Conservation (phyloP, 1,140 invertebrate species). For the Drosophila pallidifrons region DNA sequence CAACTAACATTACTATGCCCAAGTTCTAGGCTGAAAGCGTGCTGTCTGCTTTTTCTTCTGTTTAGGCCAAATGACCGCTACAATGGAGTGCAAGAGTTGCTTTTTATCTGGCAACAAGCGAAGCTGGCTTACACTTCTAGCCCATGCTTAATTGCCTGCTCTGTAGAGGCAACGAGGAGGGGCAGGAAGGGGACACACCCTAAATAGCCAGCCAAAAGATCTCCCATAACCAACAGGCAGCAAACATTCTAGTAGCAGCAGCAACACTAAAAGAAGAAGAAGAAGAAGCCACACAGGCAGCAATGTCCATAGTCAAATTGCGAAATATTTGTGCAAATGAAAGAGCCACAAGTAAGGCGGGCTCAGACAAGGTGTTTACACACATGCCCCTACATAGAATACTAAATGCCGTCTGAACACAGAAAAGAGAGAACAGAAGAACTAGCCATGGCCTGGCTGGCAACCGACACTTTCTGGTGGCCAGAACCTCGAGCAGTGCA, state of each 20-base stretch:
- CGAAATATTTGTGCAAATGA: constrained; percentile 66
- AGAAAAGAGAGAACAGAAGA: not conserved
- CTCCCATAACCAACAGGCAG: constrained; percentile 12
- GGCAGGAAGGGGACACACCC: not conserved
- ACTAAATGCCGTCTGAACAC: not conserved
- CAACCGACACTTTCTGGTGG: constrained; percentile 12
- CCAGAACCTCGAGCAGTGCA: constrained; percentile 17
- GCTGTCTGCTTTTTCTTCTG: constrained; percentile 10
- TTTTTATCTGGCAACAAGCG: constrained; percentile 21
- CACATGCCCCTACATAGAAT: constrained; percentile 18
- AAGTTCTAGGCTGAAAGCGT: constrained; percentile 30
- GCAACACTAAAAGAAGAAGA: constrained; percentile 2
- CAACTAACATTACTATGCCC: constrained; percentile 24
- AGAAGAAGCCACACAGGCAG: constrained; percentile 2
- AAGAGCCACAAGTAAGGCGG: constrained; percentile 48
- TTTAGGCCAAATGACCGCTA: constrained; percentile 29
- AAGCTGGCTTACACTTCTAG: constrained; percentile 20
- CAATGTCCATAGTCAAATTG: constrained; percentile 46
- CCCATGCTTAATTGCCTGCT: constrained; percentile 51
- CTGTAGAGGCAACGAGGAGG: constrained; percentile 1
- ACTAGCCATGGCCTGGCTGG: constrained; percentile 18
- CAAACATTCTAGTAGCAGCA: constrained; percentile 9
- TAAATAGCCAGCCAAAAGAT: constrained; percentile 38
- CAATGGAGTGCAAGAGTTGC: constrained; percentile 14
- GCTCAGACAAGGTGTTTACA: constrained; percentile 60